These are phyloP conservation scores for Elgaria multicarinata DNA, from an alignment of 2,113 vertebrate genomes.

Conservation along the genomic window DNA sequence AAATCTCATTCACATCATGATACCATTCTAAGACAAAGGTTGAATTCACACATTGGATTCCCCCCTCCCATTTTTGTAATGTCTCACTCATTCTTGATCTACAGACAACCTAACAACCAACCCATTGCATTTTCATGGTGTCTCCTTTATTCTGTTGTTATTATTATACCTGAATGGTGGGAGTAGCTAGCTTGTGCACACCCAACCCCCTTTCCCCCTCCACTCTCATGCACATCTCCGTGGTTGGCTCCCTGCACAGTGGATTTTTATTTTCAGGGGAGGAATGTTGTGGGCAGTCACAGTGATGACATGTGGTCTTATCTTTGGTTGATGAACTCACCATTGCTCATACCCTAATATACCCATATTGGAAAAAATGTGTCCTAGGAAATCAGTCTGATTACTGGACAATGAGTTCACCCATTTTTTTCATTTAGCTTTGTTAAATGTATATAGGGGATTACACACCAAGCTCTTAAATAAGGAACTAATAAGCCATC, in stretches of 20 bases:
- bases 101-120: background rate
- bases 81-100: background rate
- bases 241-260: background rate
- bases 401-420: no score
- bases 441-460: no score
- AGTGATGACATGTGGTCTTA: background rate
- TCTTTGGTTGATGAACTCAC: background rate
- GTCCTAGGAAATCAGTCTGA: no score
- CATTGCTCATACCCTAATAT: background rate
- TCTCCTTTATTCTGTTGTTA: background rate
- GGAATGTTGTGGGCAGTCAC: background rate
- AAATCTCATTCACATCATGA: background rate
- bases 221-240: background rate
- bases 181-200: background rate
- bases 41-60: background rate
- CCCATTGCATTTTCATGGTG: background rate
- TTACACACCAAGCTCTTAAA: no score
- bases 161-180: background rate
- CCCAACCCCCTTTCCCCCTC: no score
- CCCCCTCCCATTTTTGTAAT: background rate
- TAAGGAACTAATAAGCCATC: no score
- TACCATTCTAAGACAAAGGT: background rate
- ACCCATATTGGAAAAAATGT: no score
- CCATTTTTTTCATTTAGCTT: no score
- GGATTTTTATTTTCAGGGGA: background rate